Percentiles rank a stretch among this genome's conserved stretches.
These are phyloP conservation scores for Bombycilla garrulus DNA, from an alignment of 2,113 vertebrate species.

Conservation along the genomic window DNA sequence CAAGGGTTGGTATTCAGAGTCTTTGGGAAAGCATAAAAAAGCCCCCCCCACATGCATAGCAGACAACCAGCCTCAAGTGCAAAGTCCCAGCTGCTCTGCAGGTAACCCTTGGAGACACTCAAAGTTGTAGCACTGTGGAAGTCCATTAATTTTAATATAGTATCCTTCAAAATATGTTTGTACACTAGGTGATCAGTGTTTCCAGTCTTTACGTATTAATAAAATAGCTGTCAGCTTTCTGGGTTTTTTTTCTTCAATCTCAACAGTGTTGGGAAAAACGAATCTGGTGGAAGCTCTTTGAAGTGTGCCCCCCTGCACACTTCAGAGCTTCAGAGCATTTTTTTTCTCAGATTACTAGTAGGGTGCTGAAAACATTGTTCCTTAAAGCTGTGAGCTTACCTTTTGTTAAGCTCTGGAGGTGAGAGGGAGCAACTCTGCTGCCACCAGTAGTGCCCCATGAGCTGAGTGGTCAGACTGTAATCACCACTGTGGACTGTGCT, in stretches of 20 bases:
- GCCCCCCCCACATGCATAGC: fast-evolving
- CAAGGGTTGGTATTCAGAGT: not conserved
- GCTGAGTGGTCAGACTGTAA: not conserved
- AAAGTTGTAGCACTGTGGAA: not conserved
- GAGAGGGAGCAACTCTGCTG: not conserved
- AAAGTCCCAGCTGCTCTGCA: not conserved
- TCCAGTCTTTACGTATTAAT: not conserved
- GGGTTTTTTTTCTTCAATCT: not conserved
- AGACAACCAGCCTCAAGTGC: not conserved
- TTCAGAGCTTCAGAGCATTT: not conserved
- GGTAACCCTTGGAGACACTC: not conserved
- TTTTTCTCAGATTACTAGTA: not conserved
- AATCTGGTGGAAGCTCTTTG: not conserved
- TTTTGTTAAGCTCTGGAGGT: not conserved
- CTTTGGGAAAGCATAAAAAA: not conserved
- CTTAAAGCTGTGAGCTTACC: not conserved
- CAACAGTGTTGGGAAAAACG: fast-evolving
- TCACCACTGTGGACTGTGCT: not conserved
- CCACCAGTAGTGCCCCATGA: not conserved
- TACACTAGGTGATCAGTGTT: not conserved
- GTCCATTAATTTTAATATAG: not conserved
- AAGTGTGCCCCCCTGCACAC: too few relatives aligned
- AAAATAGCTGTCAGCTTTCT: not conserved
- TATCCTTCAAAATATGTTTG: not conserved
- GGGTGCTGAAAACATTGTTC: not conserved